These are phyloP conservation scores for Clarias laeviceps DNA, from an alignment of 2,797 vertebrate genomes.

Conservation along the genomic window DNA sequence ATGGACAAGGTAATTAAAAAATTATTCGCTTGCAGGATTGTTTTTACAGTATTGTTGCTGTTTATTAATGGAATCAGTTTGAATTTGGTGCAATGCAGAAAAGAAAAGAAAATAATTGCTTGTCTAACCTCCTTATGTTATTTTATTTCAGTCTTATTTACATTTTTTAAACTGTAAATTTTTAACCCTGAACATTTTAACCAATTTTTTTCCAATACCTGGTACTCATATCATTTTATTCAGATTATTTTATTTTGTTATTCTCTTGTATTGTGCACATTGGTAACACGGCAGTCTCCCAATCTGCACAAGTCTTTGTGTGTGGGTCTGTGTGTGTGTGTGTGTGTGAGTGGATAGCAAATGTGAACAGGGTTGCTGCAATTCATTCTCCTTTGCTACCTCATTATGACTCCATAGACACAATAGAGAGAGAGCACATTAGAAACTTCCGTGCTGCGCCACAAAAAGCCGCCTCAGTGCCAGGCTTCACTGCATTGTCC, in stretches of 20 bases:
- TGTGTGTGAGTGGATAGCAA: constrained; percentile 72
- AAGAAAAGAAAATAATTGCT: not conserved
- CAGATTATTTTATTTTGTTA: not conserved
- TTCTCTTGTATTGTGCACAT: not conserved
- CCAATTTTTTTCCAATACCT: not conserved
- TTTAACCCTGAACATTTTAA: not conserved
- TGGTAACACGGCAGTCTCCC: constrained; percentile 6
- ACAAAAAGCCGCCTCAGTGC: constrained; percentile 90
- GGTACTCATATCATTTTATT: not conserved
- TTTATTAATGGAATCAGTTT: not conserved
- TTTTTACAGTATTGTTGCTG: not conserved
- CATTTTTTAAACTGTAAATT: not conserved
- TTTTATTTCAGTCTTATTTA: not conserved
- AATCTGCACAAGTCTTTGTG: constrained; percentile 90
- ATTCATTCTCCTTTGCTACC: constrained; percentile 90
- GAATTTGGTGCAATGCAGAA: not conserved
- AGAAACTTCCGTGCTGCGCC: constrained; percentile 87
- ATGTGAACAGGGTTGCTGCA: constrained; percentile 79
- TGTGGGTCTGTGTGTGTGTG: constrained; percentile 75
- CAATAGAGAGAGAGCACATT: constrained; percentile 91
- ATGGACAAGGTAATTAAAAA: not conserved
- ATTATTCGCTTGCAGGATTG: not conserved
- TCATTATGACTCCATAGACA: constrained; percentile 98
- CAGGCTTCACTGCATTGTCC: constrained; percentile 78
- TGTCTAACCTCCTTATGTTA: not conserved